These are phyloP conservation scores for Gadopsis marmoratus DNA, from an alignment of 2,797 vertebrate genomes.

Conservation along the genomic window DNA sequence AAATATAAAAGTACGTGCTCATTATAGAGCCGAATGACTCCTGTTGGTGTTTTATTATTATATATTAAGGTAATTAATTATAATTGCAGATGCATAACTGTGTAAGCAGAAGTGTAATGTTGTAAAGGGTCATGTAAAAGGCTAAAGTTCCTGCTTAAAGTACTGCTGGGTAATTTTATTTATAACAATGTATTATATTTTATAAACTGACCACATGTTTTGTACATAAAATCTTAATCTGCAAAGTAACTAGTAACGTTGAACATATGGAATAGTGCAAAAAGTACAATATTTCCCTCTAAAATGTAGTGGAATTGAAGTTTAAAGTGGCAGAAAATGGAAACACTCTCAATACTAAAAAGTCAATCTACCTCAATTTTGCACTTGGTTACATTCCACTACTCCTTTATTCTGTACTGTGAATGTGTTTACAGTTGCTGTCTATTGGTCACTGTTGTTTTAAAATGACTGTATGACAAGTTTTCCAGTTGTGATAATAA, in stretches of 20 bases:
- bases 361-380: background rate
- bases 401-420: background rate
- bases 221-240: background rate
- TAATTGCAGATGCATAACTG: background rate
- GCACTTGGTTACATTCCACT: background rate
- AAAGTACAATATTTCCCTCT: background rate
- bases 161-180: slow-evolving; percentile 2
- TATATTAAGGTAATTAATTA: background rate
- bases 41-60: background rate
- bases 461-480: background rate
- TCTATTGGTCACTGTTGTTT: slow-evolving; percentile 7
- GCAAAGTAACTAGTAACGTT: background rate
- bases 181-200: background rate
- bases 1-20: background rate
- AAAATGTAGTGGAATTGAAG: background rate
- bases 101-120: background rate
- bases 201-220: background rate
- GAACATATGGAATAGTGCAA: background rate
- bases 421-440: background rate
- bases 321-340: background rate
- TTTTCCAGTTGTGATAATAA: slow-evolving; percentile 3
- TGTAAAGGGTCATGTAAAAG: background rate
- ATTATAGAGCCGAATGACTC: background rate
- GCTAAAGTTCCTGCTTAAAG: background rate
- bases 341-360: background rate